Conservation (phyloP, 2,888 invertebrate genomes). For the Sphinx pinastri region DNA sequence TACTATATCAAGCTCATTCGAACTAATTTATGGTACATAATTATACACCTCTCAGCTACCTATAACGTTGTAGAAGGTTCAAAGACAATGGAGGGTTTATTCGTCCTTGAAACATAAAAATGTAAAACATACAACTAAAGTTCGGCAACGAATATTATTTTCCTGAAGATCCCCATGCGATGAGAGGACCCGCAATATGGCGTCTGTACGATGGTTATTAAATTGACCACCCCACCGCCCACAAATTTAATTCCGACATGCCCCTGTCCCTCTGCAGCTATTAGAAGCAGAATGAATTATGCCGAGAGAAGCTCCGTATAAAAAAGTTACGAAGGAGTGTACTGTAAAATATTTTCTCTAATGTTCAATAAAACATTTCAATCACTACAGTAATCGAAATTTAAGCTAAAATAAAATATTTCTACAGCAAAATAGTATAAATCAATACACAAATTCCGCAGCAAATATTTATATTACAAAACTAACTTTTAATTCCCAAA, state of each 20-base stretch:
- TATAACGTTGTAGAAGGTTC: too few species aligned
- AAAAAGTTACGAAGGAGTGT: too few species aligned
- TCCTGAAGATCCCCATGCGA: not conserved
- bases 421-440: not conserved
- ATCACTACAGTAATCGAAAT: too few species aligned
- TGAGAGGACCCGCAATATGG: constrained; percentile 2
- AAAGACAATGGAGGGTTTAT: too few species aligned
- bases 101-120: too few species aligned
- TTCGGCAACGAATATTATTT: not conserved
- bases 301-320: too few species aligned
- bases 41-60: not conserved
- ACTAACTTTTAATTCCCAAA: not conserved
- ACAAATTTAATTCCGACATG: constrained; percentile 1
- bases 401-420: not conserved
- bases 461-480: not conserved
- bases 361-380: too few species aligned
- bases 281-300: not conserved
- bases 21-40: too few species aligned
- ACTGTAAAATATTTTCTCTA: not conserved
- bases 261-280: not conserved
- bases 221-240: constrained; percentile 14
- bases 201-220: not conserved
- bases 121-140: not conserved
- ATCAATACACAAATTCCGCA: not conserved
- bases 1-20: too few species aligned